phyloP scores from a whole-genome alignment of 2,888 invertebrate genomes.

The Acleris cristana region DNA sequence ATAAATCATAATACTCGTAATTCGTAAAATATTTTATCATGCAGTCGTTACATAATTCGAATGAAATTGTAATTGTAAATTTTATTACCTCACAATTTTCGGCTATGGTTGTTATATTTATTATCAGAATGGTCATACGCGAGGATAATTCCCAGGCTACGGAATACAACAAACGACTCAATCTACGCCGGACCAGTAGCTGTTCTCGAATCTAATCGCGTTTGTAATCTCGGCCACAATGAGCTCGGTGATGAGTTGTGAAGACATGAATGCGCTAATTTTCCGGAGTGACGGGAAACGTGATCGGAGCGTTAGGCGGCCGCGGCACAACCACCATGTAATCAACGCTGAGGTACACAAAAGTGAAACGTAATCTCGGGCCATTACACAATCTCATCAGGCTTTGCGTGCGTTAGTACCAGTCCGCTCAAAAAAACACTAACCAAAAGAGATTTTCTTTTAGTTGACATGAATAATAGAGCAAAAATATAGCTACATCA shows the following conservation, averaged over 20 bases:
- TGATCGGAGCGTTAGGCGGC: constrained; percentile 63
- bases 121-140: constrained; percentile 17
- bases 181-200: constrained; percentile 51
- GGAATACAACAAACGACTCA: constrained; percentile 56
- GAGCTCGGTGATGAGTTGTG: constrained; percentile 62
- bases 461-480: too few relatives aligned
- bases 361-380: constrained; percentile 26
- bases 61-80: constrained; percentile 10
- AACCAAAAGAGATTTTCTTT: not conserved
- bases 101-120: constrained; percentile 5
- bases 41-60: constrained; percentile 30
- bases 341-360: constrained; percentile 33
- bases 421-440: not conserved
- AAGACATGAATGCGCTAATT: constrained; percentile 61
- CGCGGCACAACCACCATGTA: constrained; percentile 55
- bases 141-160: constrained; percentile 37
- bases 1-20: too few relatives aligned
- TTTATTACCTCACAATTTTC: constrained; percentile 16
- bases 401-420: not conserved
- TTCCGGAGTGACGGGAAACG: constrained; percentile 57
- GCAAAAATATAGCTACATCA: too few relatives aligned
- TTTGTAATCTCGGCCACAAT: constrained; percentile 69
- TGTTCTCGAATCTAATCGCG: constrained; percentile 50
- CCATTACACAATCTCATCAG: constrained; percentile 19
- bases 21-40: too few relatives aligned